Evolutionary conservation across 2,113 vertebrate genomes (phyloP), one percentile per base, ranked within the genome.

Genomic region (Archilochus colubris): DNA sequence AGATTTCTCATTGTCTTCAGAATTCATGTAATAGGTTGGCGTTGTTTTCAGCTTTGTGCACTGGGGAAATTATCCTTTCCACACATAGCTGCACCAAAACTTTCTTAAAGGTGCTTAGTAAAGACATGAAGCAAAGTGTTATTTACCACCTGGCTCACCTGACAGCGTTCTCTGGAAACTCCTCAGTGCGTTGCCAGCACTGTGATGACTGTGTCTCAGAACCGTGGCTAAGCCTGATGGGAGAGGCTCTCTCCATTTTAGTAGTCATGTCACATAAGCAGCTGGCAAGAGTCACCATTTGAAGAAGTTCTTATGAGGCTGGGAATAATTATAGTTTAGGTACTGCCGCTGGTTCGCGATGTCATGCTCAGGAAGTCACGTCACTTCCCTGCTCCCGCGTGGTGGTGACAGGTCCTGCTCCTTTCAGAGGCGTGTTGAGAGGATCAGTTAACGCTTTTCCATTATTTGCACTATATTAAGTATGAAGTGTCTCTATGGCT

Each of bases 1-100:
- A 94, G 51, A 77, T 90, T 93, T 93, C 88, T 93, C 82, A 55
- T 88, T 83, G 92, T 93, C 88, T 93, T 85, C 75, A 82, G 76
- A 93, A 86, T 82, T 73, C 88, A 6, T 33, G 27, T 40, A 46
- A 46, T 46, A 19, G 46, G 46, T 46, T 46, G 15, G 46, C 85
- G 69, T 89, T 17, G 16, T 94, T 86, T 93, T 94, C 82, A 93
- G 69, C 66, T 19, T 57, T 18, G 68, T 80, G 67, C 68, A 40
- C 86, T 68, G 67, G 76, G 79, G 89, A 77, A 93, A 80, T 93
- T 9, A 73, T 7, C 63, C 50, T 28, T 91, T 86, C 53, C 18
- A 40, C 80, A 69, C 33, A 53, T 27, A 67, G 75, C 62, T 4
- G 0, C 3, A 2, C 59, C n/a, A 70, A 59, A 94, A 69, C 68